Evolutionary conservation across 2,113 vertebrate species (phyloP).

Genomic region (Lonchura striata): DNA sequence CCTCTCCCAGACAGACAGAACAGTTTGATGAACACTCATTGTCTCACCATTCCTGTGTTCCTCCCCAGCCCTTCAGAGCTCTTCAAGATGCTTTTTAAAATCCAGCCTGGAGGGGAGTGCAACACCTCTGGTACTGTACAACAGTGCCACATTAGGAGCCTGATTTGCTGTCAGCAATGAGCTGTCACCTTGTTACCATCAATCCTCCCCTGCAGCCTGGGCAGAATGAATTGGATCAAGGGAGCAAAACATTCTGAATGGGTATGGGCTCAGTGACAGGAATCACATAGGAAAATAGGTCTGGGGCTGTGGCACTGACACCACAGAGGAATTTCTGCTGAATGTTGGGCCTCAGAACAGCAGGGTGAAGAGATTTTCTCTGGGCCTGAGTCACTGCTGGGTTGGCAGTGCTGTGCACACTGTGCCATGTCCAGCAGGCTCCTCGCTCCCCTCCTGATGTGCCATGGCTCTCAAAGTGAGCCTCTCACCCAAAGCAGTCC

Average conservation of each 20-base stretch:
- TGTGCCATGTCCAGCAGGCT: neutral
- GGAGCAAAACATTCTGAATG: neutral
- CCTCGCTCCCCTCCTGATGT: rapidly evolving
- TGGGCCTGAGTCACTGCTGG: rapidly evolving
- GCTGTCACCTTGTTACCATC: neutral
- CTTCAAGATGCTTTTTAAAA: neutral
- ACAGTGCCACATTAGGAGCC: neutral
- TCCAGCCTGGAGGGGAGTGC: neutral
- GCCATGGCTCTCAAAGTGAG: neutral
- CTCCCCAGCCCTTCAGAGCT: neutral
- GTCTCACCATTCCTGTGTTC: no score
- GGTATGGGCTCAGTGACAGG: neutral
- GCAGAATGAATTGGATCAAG: neutral
- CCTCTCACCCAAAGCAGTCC: neutral
- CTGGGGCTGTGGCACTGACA: neutral
- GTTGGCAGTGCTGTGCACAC: neutral
- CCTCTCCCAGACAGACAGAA: neutral
- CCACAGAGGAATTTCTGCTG: neutral
- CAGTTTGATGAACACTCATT: rapidly evolving
- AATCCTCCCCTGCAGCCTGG: neutral
- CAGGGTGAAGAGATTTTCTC: neutral
- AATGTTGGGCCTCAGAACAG: neutral
- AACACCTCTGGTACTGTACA: neutral
- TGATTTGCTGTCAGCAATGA: neutral
- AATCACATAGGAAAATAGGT: rapidly evolving